Percentiles rank a stretch among this genome's conserved stretches.
Evolutionary conservation across 2,888 invertebrate species (phyloP).

Genomic region (Cotesia congregata): DNA sequence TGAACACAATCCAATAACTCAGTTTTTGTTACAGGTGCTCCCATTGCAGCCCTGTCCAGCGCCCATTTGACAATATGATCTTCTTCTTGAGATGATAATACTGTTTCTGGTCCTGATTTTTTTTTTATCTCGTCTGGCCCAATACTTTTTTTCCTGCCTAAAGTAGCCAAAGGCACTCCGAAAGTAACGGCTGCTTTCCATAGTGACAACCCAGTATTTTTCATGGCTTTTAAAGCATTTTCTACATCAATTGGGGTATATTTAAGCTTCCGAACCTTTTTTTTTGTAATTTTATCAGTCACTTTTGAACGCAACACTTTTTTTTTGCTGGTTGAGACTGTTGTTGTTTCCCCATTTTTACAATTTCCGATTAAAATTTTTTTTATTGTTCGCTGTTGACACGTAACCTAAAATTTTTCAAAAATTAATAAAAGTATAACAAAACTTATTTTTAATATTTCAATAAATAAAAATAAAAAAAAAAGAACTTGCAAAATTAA

Average conservation of each 20-base stretch:
- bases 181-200: constrained; percentile 30
- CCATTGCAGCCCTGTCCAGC: constrained; percentile 3
- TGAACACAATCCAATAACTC: neutral
- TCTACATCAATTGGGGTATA: neutral
- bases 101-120: constrained; percentile 30
- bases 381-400: neutral
- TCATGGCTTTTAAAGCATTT: constrained; percentile 15
- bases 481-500: neutral
- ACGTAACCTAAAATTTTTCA: neutral
- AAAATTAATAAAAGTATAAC: neutral
- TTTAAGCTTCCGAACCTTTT: neutral
- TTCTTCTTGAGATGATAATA: constrained; percentile 19
- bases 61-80: constrained; percentile 27
- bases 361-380: neutral
- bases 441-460: neutral
- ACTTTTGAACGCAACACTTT: neutral
- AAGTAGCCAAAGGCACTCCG: constrained; percentile 26
- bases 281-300: neutral
- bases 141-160: constrained; percentile 16
- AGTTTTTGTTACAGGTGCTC: neutral
- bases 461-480: neutral
- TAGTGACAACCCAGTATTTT: constrained; percentile 10
- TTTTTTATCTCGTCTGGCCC: constrained; percentile 7
- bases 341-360: neutral
- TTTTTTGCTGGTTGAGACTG: neutral